Evolutionary conservation across 2,888 invertebrate genomes (phyloP), one percentile per base, ranked within the genome.

Genomic region (Philereme vetulata): DNA sequence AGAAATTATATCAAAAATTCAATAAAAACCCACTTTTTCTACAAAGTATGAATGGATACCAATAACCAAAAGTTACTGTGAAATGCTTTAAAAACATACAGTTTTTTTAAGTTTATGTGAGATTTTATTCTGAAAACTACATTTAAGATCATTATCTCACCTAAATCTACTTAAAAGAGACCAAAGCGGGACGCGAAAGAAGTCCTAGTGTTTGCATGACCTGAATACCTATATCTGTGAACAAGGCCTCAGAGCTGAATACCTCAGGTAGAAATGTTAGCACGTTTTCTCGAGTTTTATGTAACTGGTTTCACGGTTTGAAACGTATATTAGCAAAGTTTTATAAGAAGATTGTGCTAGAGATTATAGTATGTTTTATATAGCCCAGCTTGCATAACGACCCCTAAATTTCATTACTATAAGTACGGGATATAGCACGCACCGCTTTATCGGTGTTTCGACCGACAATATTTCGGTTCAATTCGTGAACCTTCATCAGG

Each of bases 151-250:
- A 45, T 38, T 45, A 46, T 45, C 9, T 35, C 3, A n/a, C n/a
- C 21, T 8, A 45, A 49, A 55, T 44, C 36, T 33, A 46, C 40
- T 44, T 50, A 50, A 51, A 42, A 48, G 36, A 47, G 54, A 66
- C 51, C 38, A 38, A 74, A 76, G 63, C 72, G 59, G 73, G 57
- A 43, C 70, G 67, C 34, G 51, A 66, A 60, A 70, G 66, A 68
- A 72, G 70, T 66, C 72, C 67, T 67, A 53, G 59, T 74, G 76
- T 78, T 75, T 72, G 70, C 75, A 54, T 74, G 80, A 77, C 83
- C 82, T 71, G 67, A 64, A 81, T 82, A 76, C 81, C 80, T 76
- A 76, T 67, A 74, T 78, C 68, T 60, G 38, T 54, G 51, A 47
- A 59, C 60, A 59, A 64, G 64, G 60, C 61, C 63, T 63, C 50